phyloP scores from a whole-genome alignment of 1,140 invertebrate genomes.

The Drosophila tani region DNA sequence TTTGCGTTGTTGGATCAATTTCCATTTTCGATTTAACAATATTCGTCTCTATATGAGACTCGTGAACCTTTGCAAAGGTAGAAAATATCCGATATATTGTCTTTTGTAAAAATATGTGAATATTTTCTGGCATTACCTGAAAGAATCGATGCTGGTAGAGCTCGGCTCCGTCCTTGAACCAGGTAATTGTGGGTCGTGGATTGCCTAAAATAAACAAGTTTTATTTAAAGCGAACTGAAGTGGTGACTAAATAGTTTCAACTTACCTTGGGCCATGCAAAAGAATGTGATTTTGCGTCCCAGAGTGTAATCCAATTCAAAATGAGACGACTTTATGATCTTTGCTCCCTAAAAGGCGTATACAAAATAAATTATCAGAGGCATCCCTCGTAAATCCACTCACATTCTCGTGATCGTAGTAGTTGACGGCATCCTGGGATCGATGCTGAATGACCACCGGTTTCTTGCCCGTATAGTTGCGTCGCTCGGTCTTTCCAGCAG shows the following conservation, averaged over 20 bases:
- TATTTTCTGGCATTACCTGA: slow-evolving; percentile 87
- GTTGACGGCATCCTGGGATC: slow-evolving; percentile 88
- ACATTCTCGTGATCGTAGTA: slow-evolving; percentile 92
- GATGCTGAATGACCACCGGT: slow-evolving; percentile 88
- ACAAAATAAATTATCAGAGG: neutral
- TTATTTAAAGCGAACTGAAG: neutral
- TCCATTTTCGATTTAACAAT: slow-evolving; percentile 96
- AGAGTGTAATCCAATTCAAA: slow-evolving; percentile 96
- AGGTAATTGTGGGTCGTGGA: slow-evolving; percentile 94
- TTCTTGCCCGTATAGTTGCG: slow-evolving; percentile 81
- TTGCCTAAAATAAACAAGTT: too few relatives aligned
- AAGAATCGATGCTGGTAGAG: slow-evolving; percentile 94
- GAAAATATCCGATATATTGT: neutral
- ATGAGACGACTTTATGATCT: slow-evolving; percentile 94
- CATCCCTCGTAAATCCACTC: slow-evolving; percentile 66
- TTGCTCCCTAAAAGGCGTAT: slow-evolving; percentile 90
- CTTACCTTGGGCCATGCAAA: slow-evolving; percentile 91
- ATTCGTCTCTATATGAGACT: slow-evolving; percentile 91
- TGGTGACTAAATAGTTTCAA: neutral
- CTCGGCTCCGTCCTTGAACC: slow-evolving; percentile 96
- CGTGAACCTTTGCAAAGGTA: slow-evolving; percentile 89
- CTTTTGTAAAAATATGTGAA: too few relatives aligned
- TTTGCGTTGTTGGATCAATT: slow-evolving; percentile 96
- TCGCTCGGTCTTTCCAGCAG: slow-evolving; percentile 75
- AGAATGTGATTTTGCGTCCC: slow-evolving; percentile 96